These are phyloP conservation scores for Phragmatobia fuliginosa DNA, from an alignment of 2,888 invertebrate species.

Conservation along the genomic window DNA sequence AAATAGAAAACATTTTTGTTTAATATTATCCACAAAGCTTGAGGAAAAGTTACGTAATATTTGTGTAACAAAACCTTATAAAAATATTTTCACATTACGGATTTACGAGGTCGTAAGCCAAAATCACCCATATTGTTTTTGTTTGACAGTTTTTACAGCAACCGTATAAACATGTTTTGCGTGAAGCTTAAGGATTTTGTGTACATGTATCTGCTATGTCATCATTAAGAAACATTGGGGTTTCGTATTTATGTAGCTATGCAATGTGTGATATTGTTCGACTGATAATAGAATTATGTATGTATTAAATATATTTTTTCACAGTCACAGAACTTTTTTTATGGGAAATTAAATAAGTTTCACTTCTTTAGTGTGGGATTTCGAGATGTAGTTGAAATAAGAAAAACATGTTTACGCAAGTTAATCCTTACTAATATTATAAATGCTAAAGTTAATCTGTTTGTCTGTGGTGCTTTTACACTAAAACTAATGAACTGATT, in stretches of 20 bases:
- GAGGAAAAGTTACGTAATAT: background rate
- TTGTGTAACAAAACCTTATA: conserved; percentile 5
- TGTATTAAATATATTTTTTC: background rate
- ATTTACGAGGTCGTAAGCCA: conserved; percentile 12
- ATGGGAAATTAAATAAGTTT: background rate
- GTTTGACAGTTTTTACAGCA: conserved; percentile 34
- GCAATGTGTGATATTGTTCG: background rate
- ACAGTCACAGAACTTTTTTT: background rate
- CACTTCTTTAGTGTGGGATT: background rate
- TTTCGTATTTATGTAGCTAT: background rate
- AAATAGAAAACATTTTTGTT: background rate
- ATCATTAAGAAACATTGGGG: background rate
- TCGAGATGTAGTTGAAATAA: background rate
- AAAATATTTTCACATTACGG: conserved; percentile 13
- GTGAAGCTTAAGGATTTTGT: conserved; percentile 2
- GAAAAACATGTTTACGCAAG: no score
- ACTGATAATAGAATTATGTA: background rate
- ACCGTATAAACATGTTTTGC: conserved; percentile 7
- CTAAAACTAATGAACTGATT: no score
- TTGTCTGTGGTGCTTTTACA: no score
- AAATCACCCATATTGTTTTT: conserved; percentile 4
- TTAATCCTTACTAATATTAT: no score
- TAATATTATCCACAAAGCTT: background rate
- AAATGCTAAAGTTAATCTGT: no score
- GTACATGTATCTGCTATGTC: background rate